These are phyloP conservation scores for Actenoides hombroni DNA, from an alignment of 2,113 vertebrate genomes.

Conservation along the genomic window DNA sequence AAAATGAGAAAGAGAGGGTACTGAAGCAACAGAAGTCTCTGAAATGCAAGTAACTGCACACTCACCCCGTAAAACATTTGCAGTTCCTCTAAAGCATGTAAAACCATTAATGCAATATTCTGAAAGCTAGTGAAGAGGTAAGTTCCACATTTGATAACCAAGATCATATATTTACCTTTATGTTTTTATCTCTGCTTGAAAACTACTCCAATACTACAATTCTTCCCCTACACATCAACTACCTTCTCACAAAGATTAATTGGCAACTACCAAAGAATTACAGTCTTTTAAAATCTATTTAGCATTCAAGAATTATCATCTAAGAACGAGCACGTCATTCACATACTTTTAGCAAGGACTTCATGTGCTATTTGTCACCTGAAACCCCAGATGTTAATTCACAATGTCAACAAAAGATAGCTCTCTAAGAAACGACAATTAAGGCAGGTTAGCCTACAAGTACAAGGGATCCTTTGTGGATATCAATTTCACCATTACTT, in stretches of 20 bases:
- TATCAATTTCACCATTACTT: background rate
- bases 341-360: background rate
- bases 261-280: background rate
- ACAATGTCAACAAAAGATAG: background rate
- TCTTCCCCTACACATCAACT: background rate
- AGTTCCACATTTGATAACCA: background rate
- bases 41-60: background rate
- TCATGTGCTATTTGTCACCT: background rate
- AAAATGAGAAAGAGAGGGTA: background rate
- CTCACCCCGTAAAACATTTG: background rate
- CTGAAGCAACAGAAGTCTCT: background rate
- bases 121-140: background rate
- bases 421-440: background rate
- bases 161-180: background rate
- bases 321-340: background rate
- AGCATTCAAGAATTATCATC: background rate
- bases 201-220: background rate
- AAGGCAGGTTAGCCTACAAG: background rate
- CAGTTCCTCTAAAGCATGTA: background rate
- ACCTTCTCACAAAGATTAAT: background rate
- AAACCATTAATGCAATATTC: background rate
- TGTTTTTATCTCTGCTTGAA: background rate
- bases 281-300: background rate
- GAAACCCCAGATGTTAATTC: background rate
- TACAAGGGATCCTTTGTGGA: background rate